phyloP scores from a whole-genome alignment of 2,888 invertebrate species.

The Synergus laeviventris region DNA sequence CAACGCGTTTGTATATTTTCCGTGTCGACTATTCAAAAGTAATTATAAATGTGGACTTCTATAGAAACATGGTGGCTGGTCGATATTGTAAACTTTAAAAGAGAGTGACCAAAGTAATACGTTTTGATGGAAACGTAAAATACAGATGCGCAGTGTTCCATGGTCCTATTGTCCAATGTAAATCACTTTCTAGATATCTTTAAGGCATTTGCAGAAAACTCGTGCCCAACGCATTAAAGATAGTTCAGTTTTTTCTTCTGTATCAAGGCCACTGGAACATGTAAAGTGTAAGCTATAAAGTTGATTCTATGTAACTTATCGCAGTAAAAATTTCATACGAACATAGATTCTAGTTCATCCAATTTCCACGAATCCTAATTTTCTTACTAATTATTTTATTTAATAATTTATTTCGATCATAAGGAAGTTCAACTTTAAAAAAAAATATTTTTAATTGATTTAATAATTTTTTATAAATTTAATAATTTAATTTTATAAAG shows the following conservation, averaged over 20 bases:
- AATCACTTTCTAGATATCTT: conserved; percentile 36
- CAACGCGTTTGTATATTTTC: conserved; percentile 57
- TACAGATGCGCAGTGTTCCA: conserved; percentile 41
- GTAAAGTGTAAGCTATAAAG: conserved; percentile 63
- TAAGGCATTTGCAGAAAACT: conserved; percentile 30
- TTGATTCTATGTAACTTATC: conserved; percentile 67
- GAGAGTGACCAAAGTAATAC: conserved; percentile 67
- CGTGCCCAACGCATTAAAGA: conserved; percentile 18
- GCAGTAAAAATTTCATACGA: conserved; percentile 69
- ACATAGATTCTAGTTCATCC: conserved; percentile 38
- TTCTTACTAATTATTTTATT: neutral
- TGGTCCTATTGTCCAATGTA: conserved; percentile 37
- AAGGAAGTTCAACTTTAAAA: too few relatives aligned
- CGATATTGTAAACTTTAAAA: conserved; percentile 61
- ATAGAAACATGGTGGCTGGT: conserved; percentile 51
- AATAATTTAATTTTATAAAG: too few relatives aligned
- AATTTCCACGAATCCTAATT: neutral
- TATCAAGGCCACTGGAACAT: conserved; percentile 50
- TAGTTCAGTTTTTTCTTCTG: conserved; percentile 25
- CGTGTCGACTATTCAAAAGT: conserved; percentile 49
- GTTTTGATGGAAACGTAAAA: conserved; percentile 57
- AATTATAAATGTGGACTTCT: conserved; percentile 41
- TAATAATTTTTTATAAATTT: too few relatives aligned
- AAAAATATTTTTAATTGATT: too few relatives aligned
- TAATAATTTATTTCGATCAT: neutral